These are phyloP conservation scores for Eretmocerus hayati DNA, from an alignment of 2,888 invertebrate species.

Conservation along the genomic window DNA sequence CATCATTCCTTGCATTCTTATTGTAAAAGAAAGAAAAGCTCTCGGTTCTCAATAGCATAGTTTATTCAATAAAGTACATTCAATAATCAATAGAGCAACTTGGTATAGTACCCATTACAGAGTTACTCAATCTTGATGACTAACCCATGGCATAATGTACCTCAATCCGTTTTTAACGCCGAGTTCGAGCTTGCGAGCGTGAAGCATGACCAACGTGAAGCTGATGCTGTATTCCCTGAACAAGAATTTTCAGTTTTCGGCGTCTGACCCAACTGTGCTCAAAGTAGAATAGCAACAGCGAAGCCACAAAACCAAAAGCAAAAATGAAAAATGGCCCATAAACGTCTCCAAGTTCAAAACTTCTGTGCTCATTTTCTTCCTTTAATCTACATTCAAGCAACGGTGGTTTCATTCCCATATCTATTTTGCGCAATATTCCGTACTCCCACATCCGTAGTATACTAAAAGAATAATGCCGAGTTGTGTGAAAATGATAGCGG, in stretches of 20 bases:
- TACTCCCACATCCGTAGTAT: constrained; percentile 44
- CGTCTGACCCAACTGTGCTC: constrained; percentile 39
- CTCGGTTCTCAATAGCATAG: too few relatives aligned
- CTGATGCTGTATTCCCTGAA: background rate
- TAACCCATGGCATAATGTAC: too few relatives aligned
- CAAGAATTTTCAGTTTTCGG: constrained; percentile 1
- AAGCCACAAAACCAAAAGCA: constrained; percentile 45
- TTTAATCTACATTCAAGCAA: constrained; percentile 53
- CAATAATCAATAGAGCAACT: too few relatives aligned
- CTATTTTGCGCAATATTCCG: constrained; percentile 40
- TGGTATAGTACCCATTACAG: too few relatives aligned
- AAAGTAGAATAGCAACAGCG: constrained; percentile 33
- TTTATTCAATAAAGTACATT: too few relatives aligned
- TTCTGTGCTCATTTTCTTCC: constrained; percentile 35
- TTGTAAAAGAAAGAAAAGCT: too few relatives aligned
- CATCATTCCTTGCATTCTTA: too few relatives aligned
- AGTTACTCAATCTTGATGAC: too few relatives aligned
- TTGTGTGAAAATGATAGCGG: too few relatives aligned
- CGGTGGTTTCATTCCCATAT: constrained; percentile 42
- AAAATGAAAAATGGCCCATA: constrained; percentile 52
- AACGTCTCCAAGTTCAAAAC: constrained; percentile 55
- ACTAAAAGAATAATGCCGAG: constrained; percentile 34
- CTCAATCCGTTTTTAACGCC: too few relatives aligned
- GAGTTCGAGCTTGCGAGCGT: too few relatives aligned
- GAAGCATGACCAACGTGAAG: too few relatives aligned